Evolutionary conservation across 2,113 vertebrate species (phyloP).

Genomic region (Furnarius figulus): DNA sequence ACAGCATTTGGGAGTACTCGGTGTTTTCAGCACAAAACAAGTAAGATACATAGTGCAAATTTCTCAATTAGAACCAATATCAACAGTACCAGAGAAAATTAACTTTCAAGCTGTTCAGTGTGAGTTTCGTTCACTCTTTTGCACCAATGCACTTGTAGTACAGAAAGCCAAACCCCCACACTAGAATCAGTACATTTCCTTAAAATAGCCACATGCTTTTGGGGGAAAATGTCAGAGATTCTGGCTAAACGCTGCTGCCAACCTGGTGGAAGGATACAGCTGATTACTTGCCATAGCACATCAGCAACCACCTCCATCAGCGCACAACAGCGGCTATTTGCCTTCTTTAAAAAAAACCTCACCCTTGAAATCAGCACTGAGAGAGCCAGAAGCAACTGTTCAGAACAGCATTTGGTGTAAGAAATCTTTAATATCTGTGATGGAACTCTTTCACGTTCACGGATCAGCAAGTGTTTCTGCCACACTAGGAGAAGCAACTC

Average conservation of each 20-base stretch:
- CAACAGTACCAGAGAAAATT: background rate
- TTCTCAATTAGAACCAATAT: background rate
- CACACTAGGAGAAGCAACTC: background rate
- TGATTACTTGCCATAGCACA: background rate
- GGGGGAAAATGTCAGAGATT: background rate
- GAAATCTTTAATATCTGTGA: background rate
- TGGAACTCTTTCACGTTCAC: background rate
- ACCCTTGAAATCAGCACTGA: background rate
- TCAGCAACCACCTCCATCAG: background rate
- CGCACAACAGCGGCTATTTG: background rate
- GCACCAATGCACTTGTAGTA: fast-evolving
- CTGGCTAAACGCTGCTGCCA: background rate
- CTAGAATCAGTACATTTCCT: background rate
- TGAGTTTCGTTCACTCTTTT: background rate
- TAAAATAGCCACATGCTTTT: background rate
- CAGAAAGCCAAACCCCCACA: background rate
- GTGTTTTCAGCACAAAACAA: background rate
- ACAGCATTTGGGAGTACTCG: background rate
- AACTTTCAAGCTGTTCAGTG: background rate
- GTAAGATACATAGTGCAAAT: background rate
- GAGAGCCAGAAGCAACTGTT: background rate
- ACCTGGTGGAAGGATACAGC: background rate
- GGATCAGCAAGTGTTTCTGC: background rate
- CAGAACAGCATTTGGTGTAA: background rate
- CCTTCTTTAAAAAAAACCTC: background rate